Evolutionary conservation across 2,888 invertebrate genomes (phyloP), one percentile per base, ranked within the genome.

Genomic region (Drosophila kambysellisi): DNA sequence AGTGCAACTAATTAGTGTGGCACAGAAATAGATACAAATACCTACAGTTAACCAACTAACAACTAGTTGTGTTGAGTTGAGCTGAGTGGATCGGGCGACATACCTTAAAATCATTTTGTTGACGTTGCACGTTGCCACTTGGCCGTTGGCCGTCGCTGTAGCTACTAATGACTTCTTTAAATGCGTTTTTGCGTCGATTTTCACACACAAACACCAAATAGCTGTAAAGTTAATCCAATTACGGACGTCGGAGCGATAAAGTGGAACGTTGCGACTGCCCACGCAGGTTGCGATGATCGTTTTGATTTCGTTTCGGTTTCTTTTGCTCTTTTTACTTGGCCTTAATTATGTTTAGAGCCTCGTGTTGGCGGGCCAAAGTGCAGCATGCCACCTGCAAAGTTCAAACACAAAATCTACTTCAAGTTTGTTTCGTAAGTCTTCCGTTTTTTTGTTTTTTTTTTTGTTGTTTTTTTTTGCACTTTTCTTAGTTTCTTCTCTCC

Each of bases 101-200:
- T 83, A 92, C 91, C 91, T 92, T 87, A 92, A 83, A 82, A 92
- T 92, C 91, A 92, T 92, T 83, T 89, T 91, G 84, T 85, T 81
- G 79, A 82, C 80, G 80, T 80, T 83, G 78, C 76, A 82, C 82
- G 79, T 83, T 76, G 74, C 58, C 67, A 78, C 74, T 88, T 76
- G 86, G 61, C 68, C 76, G 79, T 70, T 76, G 72, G 68, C 66
- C 70, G 79, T 68, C 41, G 37, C 30, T 39, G 67, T 56, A 12
- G 35, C 60, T 80, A 79, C 73, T 86, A 91, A 89, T 91, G 87
- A 85, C 83, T 89, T 88, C 89, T 83, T 84, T 81, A 82, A 87
- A 79, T 78, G 79, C 72, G 76, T 63, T 73, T 66, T 68, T 51
- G 65, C 67, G 54, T 68, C 66, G 75, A 64, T 75, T 76, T 75